Conservation (phyloP, 2,888 invertebrate genomes). For the Matsumyia berberina region DNA sequence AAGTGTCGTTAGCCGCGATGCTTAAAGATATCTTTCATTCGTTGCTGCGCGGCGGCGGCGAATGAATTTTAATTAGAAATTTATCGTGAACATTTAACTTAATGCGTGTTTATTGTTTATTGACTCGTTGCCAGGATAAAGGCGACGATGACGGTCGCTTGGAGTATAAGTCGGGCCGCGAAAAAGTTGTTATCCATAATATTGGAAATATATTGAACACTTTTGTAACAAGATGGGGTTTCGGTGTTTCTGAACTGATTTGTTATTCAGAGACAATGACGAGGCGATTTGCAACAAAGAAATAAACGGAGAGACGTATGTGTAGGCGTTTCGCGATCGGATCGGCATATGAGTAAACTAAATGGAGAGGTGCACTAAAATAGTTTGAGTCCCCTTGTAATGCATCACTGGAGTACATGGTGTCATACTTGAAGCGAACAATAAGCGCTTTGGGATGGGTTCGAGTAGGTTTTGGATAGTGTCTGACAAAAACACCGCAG, state of each 20-base stretch:
- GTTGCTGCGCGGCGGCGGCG: constrained; percentile 52
- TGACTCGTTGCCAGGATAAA: constrained; percentile 71
- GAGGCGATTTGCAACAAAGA: constrained; percentile 31
- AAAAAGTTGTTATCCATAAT: constrained; percentile 59
- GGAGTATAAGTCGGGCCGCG: constrained; percentile 40
- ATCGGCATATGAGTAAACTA: not conserved
- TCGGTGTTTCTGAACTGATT: constrained; percentile 48
- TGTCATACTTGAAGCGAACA: no score
- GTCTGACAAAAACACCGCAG: no score
- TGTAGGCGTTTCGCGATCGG: not conserved
- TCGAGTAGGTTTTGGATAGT: no score
- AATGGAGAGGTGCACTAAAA: not conserved
- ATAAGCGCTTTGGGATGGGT: no score
- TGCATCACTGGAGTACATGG: no score
- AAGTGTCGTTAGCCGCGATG: constrained; percentile 68
- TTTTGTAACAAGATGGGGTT: constrained; percentile 48
- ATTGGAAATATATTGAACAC: constrained; percentile 55
- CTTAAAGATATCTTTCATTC: constrained; percentile 72
- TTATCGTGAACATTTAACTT: constrained; percentile 75
- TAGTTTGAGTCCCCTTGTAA: not conserved
- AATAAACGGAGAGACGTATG: not conserved
- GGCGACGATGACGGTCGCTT: constrained; percentile 38
- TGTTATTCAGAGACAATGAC: constrained; percentile 25
- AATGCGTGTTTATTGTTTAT: constrained; percentile 76
- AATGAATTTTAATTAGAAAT: constrained; percentile 76